phyloP scores from a whole-genome alignment of 2,113 vertebrate species.

The Heterotilapia buettikoferi region DNA sequence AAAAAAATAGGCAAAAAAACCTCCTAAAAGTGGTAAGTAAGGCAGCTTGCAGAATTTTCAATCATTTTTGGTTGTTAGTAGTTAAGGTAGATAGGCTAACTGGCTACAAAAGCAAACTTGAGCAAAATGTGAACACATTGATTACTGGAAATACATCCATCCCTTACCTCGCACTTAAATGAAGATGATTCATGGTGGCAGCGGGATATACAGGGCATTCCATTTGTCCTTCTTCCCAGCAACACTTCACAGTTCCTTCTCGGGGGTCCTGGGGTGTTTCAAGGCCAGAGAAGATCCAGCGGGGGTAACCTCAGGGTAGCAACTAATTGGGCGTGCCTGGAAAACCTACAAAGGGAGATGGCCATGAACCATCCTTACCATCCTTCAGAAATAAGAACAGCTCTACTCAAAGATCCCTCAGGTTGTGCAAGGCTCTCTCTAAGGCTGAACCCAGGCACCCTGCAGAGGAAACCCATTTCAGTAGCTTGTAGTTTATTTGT shows the following conservation, averaged over 20 bases:
- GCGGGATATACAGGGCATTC: neutral
- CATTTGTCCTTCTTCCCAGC: neutral
- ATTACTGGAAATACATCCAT: neutral
- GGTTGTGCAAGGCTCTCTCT: neutral
- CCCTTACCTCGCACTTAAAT: neutral
- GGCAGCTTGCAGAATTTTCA: neutral
- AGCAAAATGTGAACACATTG: neutral
- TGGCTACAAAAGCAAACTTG: neutral
- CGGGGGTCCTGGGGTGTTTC: neutral
- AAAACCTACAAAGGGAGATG: neutral
- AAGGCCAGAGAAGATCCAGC: neutral
- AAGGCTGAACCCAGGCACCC: neutral
- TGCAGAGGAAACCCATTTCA: neutral
- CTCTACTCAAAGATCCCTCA: neutral
- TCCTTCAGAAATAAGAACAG: neutral
- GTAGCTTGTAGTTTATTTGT: neutral
- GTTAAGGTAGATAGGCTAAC: neutral
- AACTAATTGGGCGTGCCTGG: neutral
- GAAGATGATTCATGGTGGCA: neutral
- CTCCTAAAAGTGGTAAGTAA: neutral
- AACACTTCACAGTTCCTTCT: neutral
- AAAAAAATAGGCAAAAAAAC: neutral
- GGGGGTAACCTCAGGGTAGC: neutral
- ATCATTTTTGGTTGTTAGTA: neutral
- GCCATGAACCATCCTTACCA: neutral